Evolutionary conservation across 2,797 vertebrate genomes (phyloP).

Genomic region (Darevskia mixta): DNA sequence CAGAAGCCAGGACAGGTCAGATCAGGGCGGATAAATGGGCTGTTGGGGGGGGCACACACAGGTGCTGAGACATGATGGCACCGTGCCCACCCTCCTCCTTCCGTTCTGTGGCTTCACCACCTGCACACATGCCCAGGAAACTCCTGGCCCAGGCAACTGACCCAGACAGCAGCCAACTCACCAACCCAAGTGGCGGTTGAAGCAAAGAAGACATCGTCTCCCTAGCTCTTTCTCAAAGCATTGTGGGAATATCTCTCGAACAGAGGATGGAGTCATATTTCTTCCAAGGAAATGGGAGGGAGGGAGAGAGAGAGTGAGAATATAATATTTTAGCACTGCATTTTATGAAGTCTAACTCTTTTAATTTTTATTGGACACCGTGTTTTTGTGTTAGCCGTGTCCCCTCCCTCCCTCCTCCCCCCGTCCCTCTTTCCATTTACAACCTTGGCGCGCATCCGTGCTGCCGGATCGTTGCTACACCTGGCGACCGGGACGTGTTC

Average conservation of each 20-base stretch:
- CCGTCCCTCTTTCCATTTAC: neutral
- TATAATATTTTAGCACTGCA: neutral
- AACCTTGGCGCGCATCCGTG: neutral
- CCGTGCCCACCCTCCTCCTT: too few relatives aligned
- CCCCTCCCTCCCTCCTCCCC: too few relatives aligned
- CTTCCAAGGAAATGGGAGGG: neutral
- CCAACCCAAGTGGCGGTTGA: too few relatives aligned
- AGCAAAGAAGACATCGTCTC: too few relatives aligned
- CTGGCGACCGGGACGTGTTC: neutral
- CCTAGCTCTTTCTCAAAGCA: neutral
- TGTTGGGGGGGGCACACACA: too few relatives aligned
- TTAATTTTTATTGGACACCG: constrained; percentile 48
- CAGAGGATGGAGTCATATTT: neutral
- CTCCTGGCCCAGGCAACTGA: too few relatives aligned
- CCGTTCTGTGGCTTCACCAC: too few relatives aligned
- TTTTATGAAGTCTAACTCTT: constrained; percentile 25
- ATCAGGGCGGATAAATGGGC: too few relatives aligned
- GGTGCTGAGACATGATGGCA: too few relatives aligned
- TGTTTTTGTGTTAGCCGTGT: neutral
- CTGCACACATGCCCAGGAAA: too few relatives aligned
- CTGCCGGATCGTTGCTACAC: neutral
- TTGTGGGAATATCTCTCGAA: neutral
- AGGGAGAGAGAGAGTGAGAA: neutral
- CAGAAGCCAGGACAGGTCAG: too few relatives aligned
- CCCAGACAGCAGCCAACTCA: too few relatives aligned